Evolutionary conservation across 2,797 vertebrate genomes (phyloP).

Genomic region (Enteromius afrohamiltoni): DNA sequence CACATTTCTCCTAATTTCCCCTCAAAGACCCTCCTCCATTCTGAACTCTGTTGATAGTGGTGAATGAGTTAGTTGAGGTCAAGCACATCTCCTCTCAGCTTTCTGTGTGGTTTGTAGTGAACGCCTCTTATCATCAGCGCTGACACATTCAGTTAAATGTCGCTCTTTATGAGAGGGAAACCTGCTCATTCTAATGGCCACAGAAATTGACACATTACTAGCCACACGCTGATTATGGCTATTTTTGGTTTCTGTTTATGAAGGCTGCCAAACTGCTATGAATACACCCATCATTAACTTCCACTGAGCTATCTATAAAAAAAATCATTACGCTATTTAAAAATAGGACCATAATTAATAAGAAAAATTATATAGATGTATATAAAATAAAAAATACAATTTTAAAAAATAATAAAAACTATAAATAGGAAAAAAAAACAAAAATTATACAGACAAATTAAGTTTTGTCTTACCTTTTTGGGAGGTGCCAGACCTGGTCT

Average conservation of each 20-base stretch:
- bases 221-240: constrained; percentile 71
- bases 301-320: background rate
- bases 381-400: background rate
- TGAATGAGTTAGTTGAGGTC: constrained; percentile 62
- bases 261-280: constrained; percentile 43
- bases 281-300: constrained; percentile 22
- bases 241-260: constrained; percentile 65
- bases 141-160: constrained; percentile 68
- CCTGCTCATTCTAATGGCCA: constrained; percentile 33
- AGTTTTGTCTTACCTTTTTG: background rate
- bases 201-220: constrained; percentile 63
- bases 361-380: background rate
- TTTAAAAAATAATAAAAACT: background rate
- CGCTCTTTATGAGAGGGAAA: constrained; percentile 29
- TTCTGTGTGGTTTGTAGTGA: constrained; percentile 64
- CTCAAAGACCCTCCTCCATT: constrained; percentile 36
- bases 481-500: background rate
- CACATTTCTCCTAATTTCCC: constrained; percentile 57
- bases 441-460: background rate
- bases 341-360: background rate
- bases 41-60: constrained; percentile 67
- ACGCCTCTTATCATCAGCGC: constrained; percentile 59
- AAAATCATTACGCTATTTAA: background rate
- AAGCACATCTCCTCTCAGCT: constrained; percentile 48
- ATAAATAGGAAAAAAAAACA: background rate